Conservation (phyloP, 2,888 invertebrate genomes). For the Cephus runcator region DNA sequence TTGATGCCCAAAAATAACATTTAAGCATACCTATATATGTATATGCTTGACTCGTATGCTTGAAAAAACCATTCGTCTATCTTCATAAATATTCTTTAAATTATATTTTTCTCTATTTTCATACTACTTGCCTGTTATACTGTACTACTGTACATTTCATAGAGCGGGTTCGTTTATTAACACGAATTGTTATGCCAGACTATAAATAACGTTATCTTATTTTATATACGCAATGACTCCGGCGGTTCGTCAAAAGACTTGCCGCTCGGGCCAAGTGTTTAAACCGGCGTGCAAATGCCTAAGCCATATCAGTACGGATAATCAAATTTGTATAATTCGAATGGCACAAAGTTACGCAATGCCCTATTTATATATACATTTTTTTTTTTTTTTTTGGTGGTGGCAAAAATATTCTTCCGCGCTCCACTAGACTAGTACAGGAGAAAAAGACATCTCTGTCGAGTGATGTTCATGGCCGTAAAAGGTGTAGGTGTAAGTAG, state of each 20-base stretch:
- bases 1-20: constrained; percentile 28
- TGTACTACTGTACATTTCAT: background rate
- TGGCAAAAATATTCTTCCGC: background rate
- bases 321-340: background rate
- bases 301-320: background rate
- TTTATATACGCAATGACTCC: background rate
- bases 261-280: background rate
- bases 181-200: background rate
- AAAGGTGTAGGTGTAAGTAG: background rate
- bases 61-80: background rate
- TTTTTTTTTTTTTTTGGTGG: no score
- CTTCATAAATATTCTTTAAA: background rate
- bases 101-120: background rate
- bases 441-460: background rate
- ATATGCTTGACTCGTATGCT: background rate
- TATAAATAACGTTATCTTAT: background rate
- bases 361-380: background rate
- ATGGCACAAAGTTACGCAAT: background rate
- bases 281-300: background rate
- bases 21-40: background rate
- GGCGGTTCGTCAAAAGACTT: background rate
- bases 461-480: background rate
- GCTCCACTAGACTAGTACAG: background rate
- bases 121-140: background rate
- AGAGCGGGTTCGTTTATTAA: background rate